Base-by-base conservation (phyloP, 64 coral and sea anemone species). In the Montipora efflorescens region DNA sequence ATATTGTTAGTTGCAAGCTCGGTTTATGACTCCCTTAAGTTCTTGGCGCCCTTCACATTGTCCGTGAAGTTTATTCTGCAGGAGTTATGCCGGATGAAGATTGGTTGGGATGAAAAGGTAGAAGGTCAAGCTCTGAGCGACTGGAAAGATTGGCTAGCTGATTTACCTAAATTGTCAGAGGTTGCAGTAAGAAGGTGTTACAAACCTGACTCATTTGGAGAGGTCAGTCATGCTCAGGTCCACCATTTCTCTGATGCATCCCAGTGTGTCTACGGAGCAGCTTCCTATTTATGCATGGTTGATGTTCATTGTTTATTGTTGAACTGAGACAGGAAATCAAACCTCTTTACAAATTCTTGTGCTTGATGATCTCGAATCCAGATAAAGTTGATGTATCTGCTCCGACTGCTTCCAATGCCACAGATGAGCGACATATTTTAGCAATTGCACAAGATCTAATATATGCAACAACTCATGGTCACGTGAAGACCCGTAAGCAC, bases 371-470 rank as follows among this genome's bases (percentile, higher is more conserved):
- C 51, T 53, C 51, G 51, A 53, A 53, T 53, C 51, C 51, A 53
- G 51, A 53, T 53, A 53, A 53, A 53, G 51, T 53, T 53, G 51
- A 53, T 53, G 51, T 53, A 53, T 53, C 51, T 53, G 51, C 51
- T 53, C 51, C 51, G 51, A 53, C 51, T 53, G 51, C 51, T 9
- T 53, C 51, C 51, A 88, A 82, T 59, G 72, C 47, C 43, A 70
- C 77, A 15, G 93, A 95, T 67, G 67, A 94, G 49, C 18, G 86
- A 59, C 73, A 72, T 90, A 62, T 91, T 5, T 0, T 91, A 15
- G 72, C 64, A 11, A n/a, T 91, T 4, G 79, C 90, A 36, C 79
- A 91, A 50, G 79, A 91, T 80, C 49, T 53, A 55, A 77, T 83
- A 21, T 78, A 91, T n/a, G 72, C 46, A 74, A 6, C 76, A 19